Conservation (phyloP, 1,140 invertebrate species). For the Drosophila mojavensis region DNA sequence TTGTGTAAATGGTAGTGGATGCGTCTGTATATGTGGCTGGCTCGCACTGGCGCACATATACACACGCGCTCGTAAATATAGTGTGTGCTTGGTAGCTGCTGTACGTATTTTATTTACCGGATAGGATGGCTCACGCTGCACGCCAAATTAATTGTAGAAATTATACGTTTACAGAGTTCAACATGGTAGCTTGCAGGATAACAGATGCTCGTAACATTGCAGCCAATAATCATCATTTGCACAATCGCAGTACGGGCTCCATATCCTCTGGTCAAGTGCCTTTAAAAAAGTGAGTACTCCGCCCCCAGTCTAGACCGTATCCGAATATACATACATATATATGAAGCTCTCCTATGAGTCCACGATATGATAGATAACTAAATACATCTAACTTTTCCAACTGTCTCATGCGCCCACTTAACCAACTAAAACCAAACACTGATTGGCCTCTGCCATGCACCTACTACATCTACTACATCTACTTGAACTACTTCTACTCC, state of each 20-base stretch:
- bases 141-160: constrained; percentile 87
- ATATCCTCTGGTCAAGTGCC: constrained; percentile 95
- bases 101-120: constrained; percentile 76
- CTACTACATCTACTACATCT: constrained; percentile 40
- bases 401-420: constrained; percentile 31
- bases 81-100: constrained; percentile 67
- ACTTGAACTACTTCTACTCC: constrained; percentile 15
- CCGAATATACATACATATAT: not conserved
- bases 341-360: not conserved
- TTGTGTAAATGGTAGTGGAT: constrained; percentile 48
- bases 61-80: constrained; percentile 58
- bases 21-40: constrained; percentile 27
- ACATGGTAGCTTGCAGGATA: constrained; percentile 97
- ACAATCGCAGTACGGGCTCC: constrained; percentile 84
- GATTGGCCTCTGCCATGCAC: constrained; percentile 60
- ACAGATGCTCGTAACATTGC: constrained; percentile 95
- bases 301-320: too few relatives aligned
- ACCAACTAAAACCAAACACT: constrained; percentile 38
- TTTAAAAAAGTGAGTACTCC: constrained; percentile 96
- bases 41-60: constrained; percentile 37
- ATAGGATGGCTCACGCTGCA: constrained; percentile 84
- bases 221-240: constrained; percentile 87
- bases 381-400: constrained; percentile 33
- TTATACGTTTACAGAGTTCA: constrained; percentile 95
- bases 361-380: constrained; percentile 1